Evolutionary conservation across 1,140 invertebrate species (phyloP).

Genomic region (Zaprionus lachaisei): DNA sequence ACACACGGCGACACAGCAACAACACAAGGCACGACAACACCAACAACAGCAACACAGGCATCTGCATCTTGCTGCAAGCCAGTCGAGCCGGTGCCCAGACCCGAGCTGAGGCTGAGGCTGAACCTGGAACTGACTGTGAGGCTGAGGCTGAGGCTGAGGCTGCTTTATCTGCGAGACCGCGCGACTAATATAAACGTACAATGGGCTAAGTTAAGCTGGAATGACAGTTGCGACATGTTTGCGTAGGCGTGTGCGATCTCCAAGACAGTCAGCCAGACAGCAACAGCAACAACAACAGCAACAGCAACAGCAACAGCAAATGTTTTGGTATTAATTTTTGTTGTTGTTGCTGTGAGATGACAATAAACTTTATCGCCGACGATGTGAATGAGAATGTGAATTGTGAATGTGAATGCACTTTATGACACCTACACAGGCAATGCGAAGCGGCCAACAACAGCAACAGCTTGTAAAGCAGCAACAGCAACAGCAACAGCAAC

Average conservation of each 20-base stretch:
- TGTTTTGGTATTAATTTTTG: slow-evolving; percentile 6
- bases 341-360: slow-evolving; percentile 49
- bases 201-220: slow-evolving; percentile 83
- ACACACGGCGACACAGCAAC: slow-evolving; percentile 39
- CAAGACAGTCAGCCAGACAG: slow-evolving; percentile 55
- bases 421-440: slow-evolving; percentile 75
- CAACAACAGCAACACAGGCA: slow-evolving; percentile 15
- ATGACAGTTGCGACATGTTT: slow-evolving; percentile 84
- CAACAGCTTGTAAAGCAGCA: slow-evolving; percentile 22
- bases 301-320: slow-evolving; percentile 30
- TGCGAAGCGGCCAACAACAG: slow-evolving; percentile 11
- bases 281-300: slow-evolving; percentile 45
- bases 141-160: not conserved
- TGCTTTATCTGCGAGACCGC: slow-evolving; percentile 58
- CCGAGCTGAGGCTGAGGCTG: not conserved
- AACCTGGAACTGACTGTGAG: not conserved
- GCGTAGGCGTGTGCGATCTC: slow-evolving; percentile 82
- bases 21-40: slow-evolving; percentile 8
- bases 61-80: slow-evolving; percentile 4
- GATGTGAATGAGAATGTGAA: slow-evolving; percentile 77
- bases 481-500: slow-evolving; percentile 23
- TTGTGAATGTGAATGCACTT: slow-evolving; percentile 80
- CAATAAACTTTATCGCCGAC: slow-evolving; percentile 81
- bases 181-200: slow-evolving; percentile 84
- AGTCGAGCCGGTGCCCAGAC: slow-evolving; percentile 14